Percentiles rank a stretch among this genome's conserved stretches.
Conservation (phyloP, 2,888 invertebrate genomes). For the Strigamia transsilvanica region DNA sequence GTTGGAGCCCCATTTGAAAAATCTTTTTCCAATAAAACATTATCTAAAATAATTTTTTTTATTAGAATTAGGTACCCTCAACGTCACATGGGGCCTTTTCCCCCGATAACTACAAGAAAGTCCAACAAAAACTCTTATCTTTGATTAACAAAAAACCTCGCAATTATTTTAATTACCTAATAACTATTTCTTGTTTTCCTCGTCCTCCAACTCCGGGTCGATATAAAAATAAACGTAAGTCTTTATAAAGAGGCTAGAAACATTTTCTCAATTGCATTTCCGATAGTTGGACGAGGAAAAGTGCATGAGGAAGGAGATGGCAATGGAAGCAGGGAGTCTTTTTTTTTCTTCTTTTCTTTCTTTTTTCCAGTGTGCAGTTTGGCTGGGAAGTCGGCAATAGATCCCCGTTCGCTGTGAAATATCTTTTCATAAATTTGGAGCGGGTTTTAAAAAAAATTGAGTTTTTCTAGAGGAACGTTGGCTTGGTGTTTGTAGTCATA, state of each 20-base stretch:
- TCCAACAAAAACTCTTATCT: no score
- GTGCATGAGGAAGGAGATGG: constrained; percentile 41
- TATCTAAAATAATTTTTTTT: no score
- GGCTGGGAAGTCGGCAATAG: constrained; percentile 34
- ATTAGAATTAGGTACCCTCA: no score
- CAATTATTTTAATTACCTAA: not conserved
- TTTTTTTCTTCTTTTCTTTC: not conserved
- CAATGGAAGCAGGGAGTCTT: constrained; percentile 17
- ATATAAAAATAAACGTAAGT: constrained; percentile 21
- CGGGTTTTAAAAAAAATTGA: constrained; percentile 7
- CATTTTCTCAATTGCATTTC: constrained; percentile 43
- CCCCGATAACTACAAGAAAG: no score
- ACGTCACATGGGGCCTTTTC: no score
- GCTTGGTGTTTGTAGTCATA: constrained; percentile 27
- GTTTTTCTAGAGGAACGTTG: not conserved
- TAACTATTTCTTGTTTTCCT: constrained; percentile 5
- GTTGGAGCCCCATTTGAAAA: no score
- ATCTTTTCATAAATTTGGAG: constrained; percentile 37
- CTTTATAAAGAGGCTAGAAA: constrained; percentile 23
- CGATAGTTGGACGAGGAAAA: constrained; percentile 27
- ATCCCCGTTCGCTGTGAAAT: constrained; percentile 39
- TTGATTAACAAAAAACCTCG: no score
- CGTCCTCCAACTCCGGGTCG: not conserved
- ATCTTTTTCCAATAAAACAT: no score
- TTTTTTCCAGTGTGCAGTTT: not conserved